Conservation (phyloP, 2,113 vertebrate genomes). For the Brachyhypopomus occidentalis region DNA sequence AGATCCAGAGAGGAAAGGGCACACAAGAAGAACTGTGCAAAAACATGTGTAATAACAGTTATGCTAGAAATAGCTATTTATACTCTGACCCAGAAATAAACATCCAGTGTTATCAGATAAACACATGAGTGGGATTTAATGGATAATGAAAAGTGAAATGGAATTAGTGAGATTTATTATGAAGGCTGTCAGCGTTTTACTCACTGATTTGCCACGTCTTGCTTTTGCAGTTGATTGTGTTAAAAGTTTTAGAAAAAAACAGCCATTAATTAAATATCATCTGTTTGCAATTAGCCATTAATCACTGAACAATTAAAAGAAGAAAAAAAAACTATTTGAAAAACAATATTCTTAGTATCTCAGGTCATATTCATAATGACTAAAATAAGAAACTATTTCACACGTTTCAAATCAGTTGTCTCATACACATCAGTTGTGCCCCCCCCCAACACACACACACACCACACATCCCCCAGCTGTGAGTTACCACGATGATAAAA, state of each 20-base stretch:
- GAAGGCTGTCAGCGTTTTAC: constrained; percentile 6
- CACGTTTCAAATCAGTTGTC: too few species aligned
- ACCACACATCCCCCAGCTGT: not conserved
- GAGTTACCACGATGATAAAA: constrained; percentile 23
- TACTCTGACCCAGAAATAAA: constrained; percentile 38
- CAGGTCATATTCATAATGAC: too few species aligned
- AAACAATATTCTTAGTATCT: too few species aligned
- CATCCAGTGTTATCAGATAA: constrained; percentile 25
- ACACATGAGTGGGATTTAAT: constrained; percentile 27
- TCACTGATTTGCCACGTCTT: not conserved
- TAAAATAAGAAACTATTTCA: too few species aligned
- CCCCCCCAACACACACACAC: not conserved
- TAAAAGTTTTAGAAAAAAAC: not conserved
- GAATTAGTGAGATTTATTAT: constrained; percentile 23
- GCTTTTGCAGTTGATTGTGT: not conserved
- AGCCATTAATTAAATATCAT: too few species aligned
- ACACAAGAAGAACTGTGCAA: not conserved
- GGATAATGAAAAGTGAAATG: not conserved
- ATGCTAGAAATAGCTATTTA: constrained; percentile 6
- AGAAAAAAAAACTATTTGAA: too few species aligned
- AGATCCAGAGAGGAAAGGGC: not conserved
- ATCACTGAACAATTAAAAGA: too few species aligned
- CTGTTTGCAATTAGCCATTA: too few species aligned
- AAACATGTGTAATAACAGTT: constrained; percentile 10
- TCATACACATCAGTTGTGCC: not conserved